A percentile compares a stretch with the other conserved stretches of the same genome.
phyloP scores from a whole-genome alignment of 2,888 invertebrate genomes.

The Ophion ellenae region DNA sequence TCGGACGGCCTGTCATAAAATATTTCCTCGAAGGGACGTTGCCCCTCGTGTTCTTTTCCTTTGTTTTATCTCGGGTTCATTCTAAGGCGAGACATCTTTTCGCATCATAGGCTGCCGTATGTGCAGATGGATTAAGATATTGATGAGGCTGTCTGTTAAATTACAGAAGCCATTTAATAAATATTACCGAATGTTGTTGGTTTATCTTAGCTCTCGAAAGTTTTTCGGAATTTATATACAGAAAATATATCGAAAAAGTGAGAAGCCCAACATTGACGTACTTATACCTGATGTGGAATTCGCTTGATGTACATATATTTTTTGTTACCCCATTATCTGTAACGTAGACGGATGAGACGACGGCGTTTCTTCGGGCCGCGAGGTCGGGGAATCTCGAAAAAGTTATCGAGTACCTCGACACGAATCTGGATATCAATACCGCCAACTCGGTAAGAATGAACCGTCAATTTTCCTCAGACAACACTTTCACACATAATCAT shows the following conservation, averaged over 20 bases:
- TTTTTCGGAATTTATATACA: too few relatives aligned
- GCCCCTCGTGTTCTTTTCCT: slow-evolving; percentile 24
- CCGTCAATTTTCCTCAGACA: neutral
- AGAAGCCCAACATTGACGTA: too few relatives aligned
- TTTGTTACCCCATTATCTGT: slow-evolving; percentile 65
- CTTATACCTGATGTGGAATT: too few relatives aligned
- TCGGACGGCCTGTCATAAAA: slow-evolving; percentile 46
- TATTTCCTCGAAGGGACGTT: slow-evolving; percentile 48
- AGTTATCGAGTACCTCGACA: slow-evolving; percentile 96
- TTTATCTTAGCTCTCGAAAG: too few relatives aligned
- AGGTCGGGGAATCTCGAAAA: slow-evolving; percentile 98
- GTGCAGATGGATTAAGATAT: neutral
- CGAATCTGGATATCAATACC: slow-evolving; percentile 98
- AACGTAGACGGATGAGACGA: slow-evolving; percentile 96
- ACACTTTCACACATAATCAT: neutral
- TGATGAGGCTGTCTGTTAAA: too few relatives aligned
- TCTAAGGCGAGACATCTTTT: neutral
- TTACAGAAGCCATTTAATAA: too few relatives aligned
- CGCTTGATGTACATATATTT: neutral
- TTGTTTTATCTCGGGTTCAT: slow-evolving; percentile 11
- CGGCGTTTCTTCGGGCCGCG: slow-evolving; percentile 98
- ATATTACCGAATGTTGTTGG: neutral
- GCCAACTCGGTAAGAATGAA: slow-evolving; percentile 92
- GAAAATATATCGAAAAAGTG: too few relatives aligned
- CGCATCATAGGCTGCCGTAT: neutral